These are phyloP conservation scores for Caenorhabditis briggsae DNA, from an alignment of 1,140 invertebrate genomes.

Conservation along the genomic window DNA sequence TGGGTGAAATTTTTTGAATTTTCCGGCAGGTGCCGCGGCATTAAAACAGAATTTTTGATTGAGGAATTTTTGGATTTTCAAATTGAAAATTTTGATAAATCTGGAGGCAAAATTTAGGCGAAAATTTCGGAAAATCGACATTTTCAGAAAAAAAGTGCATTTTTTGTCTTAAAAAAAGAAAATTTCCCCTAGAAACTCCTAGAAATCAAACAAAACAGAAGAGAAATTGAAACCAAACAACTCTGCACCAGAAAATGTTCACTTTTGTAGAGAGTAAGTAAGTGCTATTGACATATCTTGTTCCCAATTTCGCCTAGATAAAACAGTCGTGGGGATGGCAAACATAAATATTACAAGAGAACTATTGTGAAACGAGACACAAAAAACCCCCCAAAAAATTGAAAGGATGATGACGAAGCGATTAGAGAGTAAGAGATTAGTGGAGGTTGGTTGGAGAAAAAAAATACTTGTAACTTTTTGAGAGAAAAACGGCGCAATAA, in stretches of 20 bases:
- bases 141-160: too few species aligned
- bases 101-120: neutral
- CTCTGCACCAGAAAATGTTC: neutral
- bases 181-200: neutral
- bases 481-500: neutral
- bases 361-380: slow-evolving; percentile 30
- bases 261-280: neutral
- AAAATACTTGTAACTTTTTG: neutral
- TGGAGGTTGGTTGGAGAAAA: neutral
- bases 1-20: too few species aligned
- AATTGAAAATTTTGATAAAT: neutral
- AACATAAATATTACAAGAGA: slow-evolving; percentile 46
- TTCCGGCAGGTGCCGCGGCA: too few species aligned
- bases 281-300: slow-evolving; percentile 45
- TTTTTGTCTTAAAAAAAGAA: too few species aligned
- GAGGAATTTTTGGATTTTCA: neutral
- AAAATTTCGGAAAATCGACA: too few species aligned
- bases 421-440: neutral
- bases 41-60: too few species aligned
- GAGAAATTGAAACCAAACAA: slow-evolving; percentile 8
- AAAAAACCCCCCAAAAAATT: neutral
- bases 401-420: too few species aligned
- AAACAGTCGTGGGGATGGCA: neutral
- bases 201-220: neutral
- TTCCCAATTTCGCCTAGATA: neutral